These are phyloP conservation scores for Pedetes capensis DNA, from an alignment of 2,113 vertebrate genomes.

Conservation along the genomic window DNA sequence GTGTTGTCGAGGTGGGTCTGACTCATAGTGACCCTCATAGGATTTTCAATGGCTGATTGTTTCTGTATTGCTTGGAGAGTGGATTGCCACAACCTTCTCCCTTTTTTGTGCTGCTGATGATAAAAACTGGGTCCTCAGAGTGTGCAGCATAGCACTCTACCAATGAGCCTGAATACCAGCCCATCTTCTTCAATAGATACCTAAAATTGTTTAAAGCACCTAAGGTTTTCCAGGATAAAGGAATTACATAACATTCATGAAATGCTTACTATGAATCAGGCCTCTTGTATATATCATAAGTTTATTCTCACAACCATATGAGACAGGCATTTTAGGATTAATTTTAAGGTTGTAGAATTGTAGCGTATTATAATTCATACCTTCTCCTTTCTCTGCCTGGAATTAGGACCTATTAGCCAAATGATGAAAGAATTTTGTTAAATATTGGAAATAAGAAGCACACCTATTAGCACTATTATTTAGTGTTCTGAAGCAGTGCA, in stretches of 20 bases:
- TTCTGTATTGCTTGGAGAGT: no score
- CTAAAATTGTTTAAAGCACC: not conserved
- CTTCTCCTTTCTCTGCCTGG: not conserved
- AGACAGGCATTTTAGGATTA: slow-evolving; percentile 2
- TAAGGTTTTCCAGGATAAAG: not conserved
- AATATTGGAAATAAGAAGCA: not conserved
- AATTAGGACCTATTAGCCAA: not conserved
- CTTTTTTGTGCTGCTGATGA: no score
- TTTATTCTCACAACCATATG: not conserved
- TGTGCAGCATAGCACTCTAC: no score
- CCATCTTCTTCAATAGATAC: not conserved
- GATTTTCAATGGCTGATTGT: no score
- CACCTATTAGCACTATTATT: not conserved
- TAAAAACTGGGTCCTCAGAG: no score
- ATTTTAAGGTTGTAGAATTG: not conserved
- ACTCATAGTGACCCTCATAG: no score
- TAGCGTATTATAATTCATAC: not conserved
- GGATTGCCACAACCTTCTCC: no score
- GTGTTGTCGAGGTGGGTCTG: no score
- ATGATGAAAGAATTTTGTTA: not conserved
- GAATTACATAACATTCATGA: not conserved
- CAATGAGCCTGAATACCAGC: no score
- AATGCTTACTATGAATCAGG: not conserved
- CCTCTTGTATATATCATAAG: not conserved
- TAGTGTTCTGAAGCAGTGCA: not conserved